These are phyloP conservation scores for Megaceryle torquata DNA, from an alignment of 2,113 vertebrate genomes.

Conservation along the genomic window DNA sequence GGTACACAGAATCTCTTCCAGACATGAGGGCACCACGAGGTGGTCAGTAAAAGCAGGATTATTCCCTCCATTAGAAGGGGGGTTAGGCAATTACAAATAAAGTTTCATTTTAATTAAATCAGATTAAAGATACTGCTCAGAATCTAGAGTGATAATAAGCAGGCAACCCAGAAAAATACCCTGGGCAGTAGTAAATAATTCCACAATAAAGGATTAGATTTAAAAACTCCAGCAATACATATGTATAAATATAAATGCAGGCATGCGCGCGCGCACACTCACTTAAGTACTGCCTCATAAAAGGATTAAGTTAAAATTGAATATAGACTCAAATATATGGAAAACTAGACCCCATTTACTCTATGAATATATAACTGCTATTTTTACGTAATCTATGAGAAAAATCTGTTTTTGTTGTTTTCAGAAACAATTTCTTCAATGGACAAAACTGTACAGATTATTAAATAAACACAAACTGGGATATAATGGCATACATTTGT, in stretches of 20 bases:
- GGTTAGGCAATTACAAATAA: conserved; percentile 56
- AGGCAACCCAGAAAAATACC: conserved; percentile 49
- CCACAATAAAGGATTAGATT: conserved; percentile 50
- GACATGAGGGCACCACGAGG: conserved; percentile 60
- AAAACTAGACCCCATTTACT: background rate
- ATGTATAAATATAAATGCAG: background rate
- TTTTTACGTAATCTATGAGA: conserved; percentile 26
- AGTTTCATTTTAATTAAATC: conserved; percentile 63
- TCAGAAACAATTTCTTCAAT: conserved; percentile 52
- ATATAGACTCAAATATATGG: background rate
- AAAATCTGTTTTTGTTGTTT: conserved; percentile 38
- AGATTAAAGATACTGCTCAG: conserved; percentile 59
- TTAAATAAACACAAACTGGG: conserved; percentile 80
- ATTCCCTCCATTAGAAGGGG: conserved; percentile 43
- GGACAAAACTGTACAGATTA: conserved; percentile 69
- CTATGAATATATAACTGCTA: background rate
- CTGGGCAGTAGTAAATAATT: conserved; percentile 39
- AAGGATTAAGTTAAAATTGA: conserved; percentile 20
- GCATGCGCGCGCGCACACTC: background rate
- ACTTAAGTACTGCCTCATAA: conserved; percentile 21
- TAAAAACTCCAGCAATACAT: background rate
- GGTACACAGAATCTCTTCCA: conserved; percentile 52
- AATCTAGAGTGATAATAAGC: conserved; percentile 39
- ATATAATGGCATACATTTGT: conserved; percentile 80
- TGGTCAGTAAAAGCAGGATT: conserved; percentile 64